phyloP scores from a whole-genome alignment of 37 sponge, comb jelly and placozoan species.

The Lycopodina hypogea region DNA sequence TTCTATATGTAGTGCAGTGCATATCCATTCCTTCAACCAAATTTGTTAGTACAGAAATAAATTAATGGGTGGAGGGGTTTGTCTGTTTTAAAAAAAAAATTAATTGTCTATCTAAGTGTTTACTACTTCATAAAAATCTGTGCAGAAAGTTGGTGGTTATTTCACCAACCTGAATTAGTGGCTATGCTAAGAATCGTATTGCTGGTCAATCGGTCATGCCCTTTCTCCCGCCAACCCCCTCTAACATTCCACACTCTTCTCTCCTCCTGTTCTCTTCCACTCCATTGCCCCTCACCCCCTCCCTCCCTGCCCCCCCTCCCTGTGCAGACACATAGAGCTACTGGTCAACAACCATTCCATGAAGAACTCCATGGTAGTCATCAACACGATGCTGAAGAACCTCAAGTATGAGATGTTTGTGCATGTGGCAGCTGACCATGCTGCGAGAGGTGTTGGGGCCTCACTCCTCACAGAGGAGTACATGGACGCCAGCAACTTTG shows the following conservation, averaged over 20 bases:
- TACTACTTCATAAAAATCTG: too few relatives aligned
- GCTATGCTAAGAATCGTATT: too few relatives aligned
- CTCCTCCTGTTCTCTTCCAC: background rate
- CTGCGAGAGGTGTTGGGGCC: constrained; percentile 33
- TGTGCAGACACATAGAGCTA: constrained; percentile 62
- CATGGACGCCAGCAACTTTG: constrained; percentile 68
- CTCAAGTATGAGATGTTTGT: constrained; percentile 58
- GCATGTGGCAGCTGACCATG: constrained; percentile 46
- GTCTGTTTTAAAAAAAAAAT: too few relatives aligned
- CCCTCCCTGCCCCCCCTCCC: background rate
- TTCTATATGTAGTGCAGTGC: too few relatives aligned
- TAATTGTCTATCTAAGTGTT: too few relatives aligned
- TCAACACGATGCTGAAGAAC: constrained; percentile 50
- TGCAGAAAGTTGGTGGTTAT: too few relatives aligned
- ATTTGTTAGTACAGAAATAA: too few relatives aligned
- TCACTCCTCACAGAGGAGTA: constrained; percentile 43
- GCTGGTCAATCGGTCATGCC: too few relatives aligned
- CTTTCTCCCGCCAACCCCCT: too few relatives aligned
- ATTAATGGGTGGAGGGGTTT: too few relatives aligned
- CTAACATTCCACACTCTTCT: background rate
- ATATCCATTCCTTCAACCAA: too few relatives aligned
- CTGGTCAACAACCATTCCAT: constrained; percentile 60
- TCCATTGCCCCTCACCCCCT: background rate
- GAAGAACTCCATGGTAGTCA: constrained; percentile 48
- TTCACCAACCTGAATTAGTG: too few relatives aligned